Evolutionary conservation across 2,113 vertebrate species (phyloP), one percentile per base, ranked within the genome.

Genomic region (Tonatia bakeri): DNA sequence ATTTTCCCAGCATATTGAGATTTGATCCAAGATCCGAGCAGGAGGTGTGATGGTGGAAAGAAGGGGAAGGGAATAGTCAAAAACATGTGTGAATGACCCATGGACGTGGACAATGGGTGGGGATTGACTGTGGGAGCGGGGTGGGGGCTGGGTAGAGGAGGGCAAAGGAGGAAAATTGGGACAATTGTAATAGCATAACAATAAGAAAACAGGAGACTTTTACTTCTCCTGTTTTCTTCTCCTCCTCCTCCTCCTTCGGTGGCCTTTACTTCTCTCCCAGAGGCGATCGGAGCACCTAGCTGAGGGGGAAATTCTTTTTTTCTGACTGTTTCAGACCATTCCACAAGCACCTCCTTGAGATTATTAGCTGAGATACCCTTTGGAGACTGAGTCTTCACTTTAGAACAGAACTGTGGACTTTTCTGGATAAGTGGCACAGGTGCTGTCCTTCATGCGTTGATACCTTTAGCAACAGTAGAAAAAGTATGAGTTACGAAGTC

Each of bases 1-100:
- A 22, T 15, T 97, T 98, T 97, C 93, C 86, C 79, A 86, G 94
- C 96, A 86, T 90, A 64, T 96, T 96, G 96, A 93, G 97, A 92
- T 67, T n/a, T 67, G 64, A 67, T 67, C 31, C 33, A 17, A 67
- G 64, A 17, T n/a, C 54, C 3, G 22, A 24, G 54, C 22, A 2
- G 54, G 61, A 64, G 26, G 61, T 12, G 31, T 31, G 24, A 31
- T 14, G 61, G 61, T 61, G 61, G 61, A 14, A 64, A 64, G 28
- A 64, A 64, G 4, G 26, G 59, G 61, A 64, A 64, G 28, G 61
- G 28, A 31, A 26, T 64, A 28, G 61, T 31, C 61, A 64, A 64
- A 64, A 64, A 64, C 61, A 64, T 31, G 61, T 1, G 31, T 31
- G 61, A 64, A 64, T 31, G 61, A 31, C 61, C 8, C 61, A 64